Evolutionary conservation across 2,888 invertebrate species (phyloP).

Genomic region (Philopedon plagiatum): DNA sequence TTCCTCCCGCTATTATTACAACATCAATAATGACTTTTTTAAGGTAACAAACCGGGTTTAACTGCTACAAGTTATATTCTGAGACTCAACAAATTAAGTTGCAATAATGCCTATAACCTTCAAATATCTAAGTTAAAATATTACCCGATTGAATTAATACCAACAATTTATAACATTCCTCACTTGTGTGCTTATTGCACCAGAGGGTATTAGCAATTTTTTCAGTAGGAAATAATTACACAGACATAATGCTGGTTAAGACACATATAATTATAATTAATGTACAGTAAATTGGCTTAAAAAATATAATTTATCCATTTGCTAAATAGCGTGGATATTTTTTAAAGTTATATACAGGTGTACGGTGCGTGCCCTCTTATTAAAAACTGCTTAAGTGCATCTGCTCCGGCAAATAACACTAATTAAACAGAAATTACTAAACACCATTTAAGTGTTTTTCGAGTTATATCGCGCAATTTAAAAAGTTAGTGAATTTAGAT

Average conservation of each 20-base stretch:
- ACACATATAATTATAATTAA: conserved; percentile 32
- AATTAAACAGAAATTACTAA: conserved; percentile 31
- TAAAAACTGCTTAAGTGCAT: conserved; percentile 25
- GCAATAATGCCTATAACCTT: background rate
- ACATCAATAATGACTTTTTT: too few species aligned
- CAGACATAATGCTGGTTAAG: conserved; percentile 29
- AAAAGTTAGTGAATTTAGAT: conserved; percentile 12
- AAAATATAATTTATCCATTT: conserved; percentile 49
- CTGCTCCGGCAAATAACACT: conserved; percentile 30
- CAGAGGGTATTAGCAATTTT: conserved; percentile 16
- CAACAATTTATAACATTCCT: background rate
- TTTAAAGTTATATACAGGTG: conserved; percentile 44
- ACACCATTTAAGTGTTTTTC: conserved; percentile 22
- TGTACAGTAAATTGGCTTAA: conserved; percentile 26
- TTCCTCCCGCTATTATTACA: too few species aligned
- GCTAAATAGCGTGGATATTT: conserved; percentile 59
- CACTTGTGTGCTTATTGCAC: background rate
- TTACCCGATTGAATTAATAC: background rate
- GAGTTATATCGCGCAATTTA: background rate
- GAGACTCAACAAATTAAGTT: too few species aligned
- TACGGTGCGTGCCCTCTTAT: conserved; percentile 25
- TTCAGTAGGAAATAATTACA: conserved; percentile 25
- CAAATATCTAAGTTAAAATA: background rate
- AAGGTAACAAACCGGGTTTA: too few species aligned
- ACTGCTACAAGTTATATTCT: too few species aligned